phyloP scores from a whole-genome alignment of 2,888 invertebrate species.

The Octodonta nipae region DNA sequence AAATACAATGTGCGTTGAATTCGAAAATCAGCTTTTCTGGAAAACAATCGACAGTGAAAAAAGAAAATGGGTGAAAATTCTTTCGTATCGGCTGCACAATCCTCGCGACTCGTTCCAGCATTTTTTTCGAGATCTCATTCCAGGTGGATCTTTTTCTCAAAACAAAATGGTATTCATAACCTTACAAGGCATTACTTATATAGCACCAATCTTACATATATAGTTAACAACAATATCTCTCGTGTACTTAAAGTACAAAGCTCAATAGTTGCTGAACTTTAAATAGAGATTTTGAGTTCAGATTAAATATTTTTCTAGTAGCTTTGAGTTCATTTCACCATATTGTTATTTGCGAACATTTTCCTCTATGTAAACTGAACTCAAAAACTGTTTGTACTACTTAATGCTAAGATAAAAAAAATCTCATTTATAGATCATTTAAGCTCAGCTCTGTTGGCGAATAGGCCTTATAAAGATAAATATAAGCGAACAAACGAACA shows the following conservation, averaged over 20 bases:
- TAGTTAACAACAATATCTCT: conserved; percentile 32
- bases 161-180: too few relatives aligned
- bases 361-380: conserved; percentile 16
- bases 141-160: conserved; percentile 25
- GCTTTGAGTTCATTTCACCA: conserved; percentile 2
- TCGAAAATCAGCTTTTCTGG: too few relatives aligned
- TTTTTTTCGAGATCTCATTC: too few relatives aligned
- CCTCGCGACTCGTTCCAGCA: too few relatives aligned
- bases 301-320: conserved; percentile 10
- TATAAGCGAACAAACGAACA: not conserved
- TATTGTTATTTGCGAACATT: not conserved
- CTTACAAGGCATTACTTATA: conserved; percentile 30
- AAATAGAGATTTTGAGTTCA: conserved; percentile 18
- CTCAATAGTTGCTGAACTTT: conserved; percentile 17
- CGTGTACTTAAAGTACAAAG: conserved; percentile 27
- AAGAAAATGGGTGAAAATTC: too few relatives aligned
- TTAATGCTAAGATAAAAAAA: conserved; percentile 1
- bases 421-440: not conserved
- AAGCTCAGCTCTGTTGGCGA: conserved; percentile 7
- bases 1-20: conserved; percentile 21
- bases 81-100: too few relatives aligned
- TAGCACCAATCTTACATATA: conserved; percentile 37
- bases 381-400: conserved; percentile 13
- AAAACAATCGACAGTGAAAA: too few relatives aligned
- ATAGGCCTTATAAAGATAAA: conserved; percentile 3